Evolutionary conservation across 1,140 invertebrate species (phyloP), one percentile per base, ranked within the genome.

Genomic region (Metopolophium dirhodum): DNA sequence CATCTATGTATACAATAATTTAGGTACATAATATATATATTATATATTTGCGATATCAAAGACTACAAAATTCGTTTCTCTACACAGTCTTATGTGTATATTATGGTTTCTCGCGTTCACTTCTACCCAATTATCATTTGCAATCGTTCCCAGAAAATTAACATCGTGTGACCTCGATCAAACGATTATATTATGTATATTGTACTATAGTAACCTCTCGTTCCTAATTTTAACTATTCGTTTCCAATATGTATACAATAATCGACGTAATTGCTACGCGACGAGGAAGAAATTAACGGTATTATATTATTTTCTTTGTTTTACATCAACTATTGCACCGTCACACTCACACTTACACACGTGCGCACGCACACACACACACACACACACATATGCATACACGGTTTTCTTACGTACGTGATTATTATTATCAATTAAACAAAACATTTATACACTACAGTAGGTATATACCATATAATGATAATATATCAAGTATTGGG

Each of bases 271-370:
- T 77, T 77, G n/a, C 14, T 77, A 77, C 61, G 61, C 30, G 61
- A 77, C 61, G n/a, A 77, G 8, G 30, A 77, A n/a, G 61, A 77
- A n/a, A n/a, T n/a, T 77, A 77, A 77, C 61, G 61, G 61, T 77
- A 77, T 18, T 77, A n/a, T 77, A 77, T 77, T 77, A 77, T 77
- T 77, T 77, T 77, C 61, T 77, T 77, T 77, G 61, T 77, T n/a
- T 77, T 77, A 77, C 61, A n/a, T n/a, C 20, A 77, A 77, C 61
- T n/a, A 18, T 77, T 6, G 30, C 30, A 77, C 4, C 61, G 61
- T 77, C 30, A n/a, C 30, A 47, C 45, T 47, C 45, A 47, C 9
- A 47, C 45, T 47, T 47, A 61, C 30, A 14, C 26, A 14, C 4
- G 41, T 37, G 37, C 37, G 37, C 37, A 57, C 45, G 8, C 23